A percentile compares a stretch with the other conserved stretches of the same genome.
These are phyloP conservation scores for Psilanteris sp. DNA, from an alignment of 1,140 invertebrate genomes.

Conservation along the genomic window DNA sequence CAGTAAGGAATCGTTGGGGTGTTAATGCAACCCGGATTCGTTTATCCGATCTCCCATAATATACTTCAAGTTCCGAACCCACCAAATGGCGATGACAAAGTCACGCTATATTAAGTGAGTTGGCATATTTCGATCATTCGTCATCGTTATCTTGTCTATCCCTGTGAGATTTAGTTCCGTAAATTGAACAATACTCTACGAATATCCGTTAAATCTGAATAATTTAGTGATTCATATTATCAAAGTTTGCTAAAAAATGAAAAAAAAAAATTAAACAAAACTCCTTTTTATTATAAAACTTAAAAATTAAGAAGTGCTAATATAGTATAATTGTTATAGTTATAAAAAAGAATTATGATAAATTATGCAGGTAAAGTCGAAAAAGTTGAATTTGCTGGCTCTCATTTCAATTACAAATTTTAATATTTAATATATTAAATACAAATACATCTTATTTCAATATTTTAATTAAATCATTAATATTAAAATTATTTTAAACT, in stretches of 20 bases:
- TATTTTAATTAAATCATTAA: too few relatives aligned
- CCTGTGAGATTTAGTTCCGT: conserved; percentile 53
- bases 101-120: conserved; percentile 64
- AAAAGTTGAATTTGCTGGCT: too few relatives aligned
- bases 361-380: too few relatives aligned
- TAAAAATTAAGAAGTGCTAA: too few relatives aligned
- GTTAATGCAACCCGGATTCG: conserved; percentile 49
- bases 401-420: too few relatives aligned
- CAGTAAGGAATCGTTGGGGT: conserved; percentile 44
- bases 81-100: conserved; percentile 65
- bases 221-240: conserved; percentile 35
- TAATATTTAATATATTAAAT: too few relatives aligned
- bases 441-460: too few relatives aligned
- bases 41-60: conserved; percentile 58
- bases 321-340: too few relatives aligned
- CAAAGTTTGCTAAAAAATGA: background rate
- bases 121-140: conserved; percentile 64
- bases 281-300: too few relatives aligned
- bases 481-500: too few relatives aligned
- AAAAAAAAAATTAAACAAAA: too few relatives aligned
- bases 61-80: conserved; percentile 45
- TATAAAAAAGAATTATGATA: too few relatives aligned
- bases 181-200: conserved; percentile 45
- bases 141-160: conserved; percentile 63
- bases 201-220: conserved; percentile 40